Conservation (phyloP, 2,888 invertebrate species). For the Halictus quadricinctus region DNA sequence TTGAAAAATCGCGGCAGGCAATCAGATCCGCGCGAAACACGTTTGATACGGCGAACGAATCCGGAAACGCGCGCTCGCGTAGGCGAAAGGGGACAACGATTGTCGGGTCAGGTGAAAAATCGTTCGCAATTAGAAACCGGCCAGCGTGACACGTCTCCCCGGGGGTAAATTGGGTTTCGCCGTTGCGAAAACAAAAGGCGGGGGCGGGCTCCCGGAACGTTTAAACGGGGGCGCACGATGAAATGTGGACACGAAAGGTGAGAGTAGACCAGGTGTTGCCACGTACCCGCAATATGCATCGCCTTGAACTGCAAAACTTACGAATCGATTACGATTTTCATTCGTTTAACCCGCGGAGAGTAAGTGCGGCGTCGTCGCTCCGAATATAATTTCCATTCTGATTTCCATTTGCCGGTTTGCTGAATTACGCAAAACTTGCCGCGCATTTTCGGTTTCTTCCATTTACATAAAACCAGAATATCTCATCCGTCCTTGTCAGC, state of each 20-base stretch:
- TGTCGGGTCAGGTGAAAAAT: constrained; percentile 6
- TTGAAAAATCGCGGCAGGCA: not conserved
- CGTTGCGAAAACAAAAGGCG: not conserved
- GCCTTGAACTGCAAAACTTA: constrained; percentile 62
- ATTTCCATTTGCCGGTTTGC: not conserved
- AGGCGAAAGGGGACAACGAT: not conserved
- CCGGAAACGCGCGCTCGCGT: not conserved
- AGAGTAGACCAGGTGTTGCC: constrained; percentile 55
- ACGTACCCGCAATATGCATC: constrained; percentile 27
- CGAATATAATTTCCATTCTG: not conserved
- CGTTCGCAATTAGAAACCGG: not conserved
- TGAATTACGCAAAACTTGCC: not conserved
- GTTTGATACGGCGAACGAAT: not conserved
- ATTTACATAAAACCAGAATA: not conserved
- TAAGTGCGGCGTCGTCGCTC: not conserved
- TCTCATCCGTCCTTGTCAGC: not conserved
- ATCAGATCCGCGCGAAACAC: not conserved
- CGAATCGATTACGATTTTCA: constrained; percentile 59
- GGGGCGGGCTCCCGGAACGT: not conserved
- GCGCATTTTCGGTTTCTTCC: not conserved
- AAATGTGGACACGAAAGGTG: constrained; percentile 34
- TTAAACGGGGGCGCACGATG: not conserved
- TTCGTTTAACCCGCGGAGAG: not conserved
- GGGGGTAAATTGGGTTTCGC: not conserved
- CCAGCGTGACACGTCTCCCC: not conserved